Percentiles rank a stretch among this genome's conserved stretches.
phyloP scores from a whole-genome alignment of 2,113 vertebrate genomes.

The Daphoenositta chrysoptera region DNA sequence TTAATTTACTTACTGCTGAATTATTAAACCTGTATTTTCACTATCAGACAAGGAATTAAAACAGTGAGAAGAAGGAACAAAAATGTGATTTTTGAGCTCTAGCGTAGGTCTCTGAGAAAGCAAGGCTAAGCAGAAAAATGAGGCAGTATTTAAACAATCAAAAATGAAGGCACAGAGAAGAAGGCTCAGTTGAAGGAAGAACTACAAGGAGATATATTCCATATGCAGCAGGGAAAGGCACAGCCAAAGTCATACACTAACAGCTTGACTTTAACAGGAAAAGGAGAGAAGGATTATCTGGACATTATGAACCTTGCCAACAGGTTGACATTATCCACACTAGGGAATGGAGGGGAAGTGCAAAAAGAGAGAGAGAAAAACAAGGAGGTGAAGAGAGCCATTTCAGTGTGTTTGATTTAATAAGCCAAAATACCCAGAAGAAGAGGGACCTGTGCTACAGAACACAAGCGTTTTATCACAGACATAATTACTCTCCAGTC shows the following conservation, averaged over 20 bases:
- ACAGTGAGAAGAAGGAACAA: background rate
- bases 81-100: background rate
- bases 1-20: background rate
- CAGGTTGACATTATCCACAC: background rate
- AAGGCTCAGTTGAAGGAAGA: background rate
- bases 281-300: background rate
- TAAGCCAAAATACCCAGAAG: background rate
- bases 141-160: background rate
- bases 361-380: background rate
- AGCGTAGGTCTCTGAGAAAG: background rate
- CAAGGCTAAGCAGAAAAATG: background rate
- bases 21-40: background rate
- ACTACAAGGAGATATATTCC: background rate
- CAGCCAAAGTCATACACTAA: background rate
- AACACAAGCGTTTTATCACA: background rate
- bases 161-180: background rate
- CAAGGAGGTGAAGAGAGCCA: accelerated
- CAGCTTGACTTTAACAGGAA: background rate
- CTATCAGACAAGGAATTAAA: background rate
- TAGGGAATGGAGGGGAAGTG: background rate
- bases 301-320: background rate
- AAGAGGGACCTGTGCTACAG: background rate
- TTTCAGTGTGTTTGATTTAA: background rate
- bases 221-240: background rate
- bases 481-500: background rate